These are phyloP conservation scores for Drosophila glabriapex DNA, from an alignment of 2,888 invertebrate species.

Conservation along the genomic window DNA sequence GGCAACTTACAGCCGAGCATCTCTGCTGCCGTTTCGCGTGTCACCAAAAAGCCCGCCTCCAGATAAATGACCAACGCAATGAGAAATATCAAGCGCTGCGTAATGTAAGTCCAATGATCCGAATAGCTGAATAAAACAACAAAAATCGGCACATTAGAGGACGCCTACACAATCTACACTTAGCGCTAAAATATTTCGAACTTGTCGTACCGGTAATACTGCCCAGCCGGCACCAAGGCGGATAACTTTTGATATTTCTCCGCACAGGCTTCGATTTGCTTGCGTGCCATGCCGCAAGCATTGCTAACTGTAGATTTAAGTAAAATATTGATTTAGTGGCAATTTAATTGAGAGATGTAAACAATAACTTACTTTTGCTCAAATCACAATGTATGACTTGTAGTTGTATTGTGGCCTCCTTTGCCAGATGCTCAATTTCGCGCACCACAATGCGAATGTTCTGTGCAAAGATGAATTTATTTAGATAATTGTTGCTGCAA, in stretches of 20 bases:
- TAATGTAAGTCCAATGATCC: conserved; percentile 94
- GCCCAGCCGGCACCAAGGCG: conserved; percentile 89
- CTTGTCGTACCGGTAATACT: conserved; percentile 90
- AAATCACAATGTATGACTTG: conserved; percentile 93
- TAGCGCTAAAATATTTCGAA: neutral
- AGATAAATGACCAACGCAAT: conserved; percentile 92
- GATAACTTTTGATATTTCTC: conserved; percentile 89
- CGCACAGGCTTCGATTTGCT: conserved; percentile 89
- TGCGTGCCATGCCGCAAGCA: conserved; percentile 89
- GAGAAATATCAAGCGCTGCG: conserved; percentile 92
- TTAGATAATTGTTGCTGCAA: too few relatives aligned
- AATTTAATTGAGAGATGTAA: neutral
- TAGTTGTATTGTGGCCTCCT: conserved; percentile 92
- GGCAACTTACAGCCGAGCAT: conserved; percentile 90
- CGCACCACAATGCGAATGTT: conserved; percentile 83
- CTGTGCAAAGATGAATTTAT: conserved; percentile 45
- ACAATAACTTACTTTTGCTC: conserved; percentile 87
- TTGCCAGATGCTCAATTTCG: conserved; percentile 91
- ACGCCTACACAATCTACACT: conserved; percentile 22
- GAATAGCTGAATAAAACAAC: conserved; percentile 87
- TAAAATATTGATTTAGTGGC: neutral
- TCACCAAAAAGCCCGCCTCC: conserved; percentile 91
- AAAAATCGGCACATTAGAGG: conserved; percentile 18
- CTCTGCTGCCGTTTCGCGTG: conserved; percentile 91
- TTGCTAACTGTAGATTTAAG: conserved; percentile 86